phyloP scores from a whole-genome alignment of 2,113 vertebrate species.

The Pheucticus melanocephalus region DNA sequence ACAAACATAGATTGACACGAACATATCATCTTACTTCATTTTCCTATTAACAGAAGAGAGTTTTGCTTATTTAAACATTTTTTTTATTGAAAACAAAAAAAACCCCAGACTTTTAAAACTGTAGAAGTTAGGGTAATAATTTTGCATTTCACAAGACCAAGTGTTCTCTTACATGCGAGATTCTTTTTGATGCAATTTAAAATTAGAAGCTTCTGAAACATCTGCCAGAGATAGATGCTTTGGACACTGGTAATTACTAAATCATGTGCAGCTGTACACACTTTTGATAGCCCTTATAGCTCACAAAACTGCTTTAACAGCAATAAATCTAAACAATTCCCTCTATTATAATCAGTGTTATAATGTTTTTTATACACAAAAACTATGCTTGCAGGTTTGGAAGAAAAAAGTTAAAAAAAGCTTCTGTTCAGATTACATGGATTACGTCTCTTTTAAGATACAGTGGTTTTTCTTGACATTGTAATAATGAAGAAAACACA shows the following conservation, averaged over 20 bases:
- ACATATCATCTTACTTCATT: neutral
- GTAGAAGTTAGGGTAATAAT: neutral
- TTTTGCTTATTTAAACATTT: neutral
- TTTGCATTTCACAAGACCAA: neutral
- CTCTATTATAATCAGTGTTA: slow-evolving; percentile 1
- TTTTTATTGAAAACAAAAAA: neutral
- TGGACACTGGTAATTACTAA: slow-evolving; percentile 52
- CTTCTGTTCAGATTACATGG: neutral
- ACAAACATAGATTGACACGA: neutral
- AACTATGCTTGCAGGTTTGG: neutral
- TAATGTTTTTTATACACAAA: neutral
- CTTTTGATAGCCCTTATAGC: slow-evolving; percentile 24
- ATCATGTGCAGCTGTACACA: slow-evolving; percentile 56
- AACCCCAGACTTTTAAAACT: neutral
- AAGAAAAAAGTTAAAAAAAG: neutral
- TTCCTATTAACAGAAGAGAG: neutral
- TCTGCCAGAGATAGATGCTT: slow-evolving; percentile 36
- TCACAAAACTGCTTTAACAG: slow-evolving; percentile 19
- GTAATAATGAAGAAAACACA: neutral
- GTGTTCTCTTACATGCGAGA: neutral
- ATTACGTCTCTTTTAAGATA: neutral
- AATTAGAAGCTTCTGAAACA: slow-evolving; percentile 52
- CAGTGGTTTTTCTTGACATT: neutral
- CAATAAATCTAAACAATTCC: slow-evolving; percentile 1
- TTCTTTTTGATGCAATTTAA: slow-evolving; percentile 19